These are phyloP conservation scores for Papilio glaucus DNA, from an alignment of 1,140 invertebrate genomes.

Conservation along the genomic window DNA sequence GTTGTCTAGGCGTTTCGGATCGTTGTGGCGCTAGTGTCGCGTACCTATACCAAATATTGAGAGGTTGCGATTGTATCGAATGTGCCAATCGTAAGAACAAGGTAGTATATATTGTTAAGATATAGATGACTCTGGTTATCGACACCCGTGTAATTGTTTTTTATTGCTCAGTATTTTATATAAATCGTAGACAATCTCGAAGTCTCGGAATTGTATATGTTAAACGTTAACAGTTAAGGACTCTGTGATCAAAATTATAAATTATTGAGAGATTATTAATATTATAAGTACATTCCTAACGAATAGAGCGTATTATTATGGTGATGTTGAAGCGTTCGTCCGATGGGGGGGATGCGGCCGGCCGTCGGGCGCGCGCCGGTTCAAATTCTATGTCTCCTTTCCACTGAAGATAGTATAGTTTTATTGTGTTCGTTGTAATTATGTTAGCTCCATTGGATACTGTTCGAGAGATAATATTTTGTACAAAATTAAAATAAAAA, in stretches of 20 bases:
- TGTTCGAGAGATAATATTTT: slow-evolving; percentile 79
- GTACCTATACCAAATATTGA: slow-evolving; percentile 74
- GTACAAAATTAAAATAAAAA: slow-evolving; percentile 81
- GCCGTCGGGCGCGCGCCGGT: slow-evolving; percentile 40
- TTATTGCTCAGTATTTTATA: slow-evolving; percentile 82
- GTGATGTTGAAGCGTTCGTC: slow-evolving; percentile 72
- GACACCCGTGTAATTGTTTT: slow-evolving; percentile 76
- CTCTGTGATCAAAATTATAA: slow-evolving; percentile 83
- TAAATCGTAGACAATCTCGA: slow-evolving; percentile 67
- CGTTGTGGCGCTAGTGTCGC: slow-evolving; percentile 42
- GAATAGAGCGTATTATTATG: slow-evolving; percentile 79
- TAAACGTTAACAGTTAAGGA: slow-evolving; percentile 81
- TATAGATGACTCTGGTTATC: slow-evolving; percentile 72
- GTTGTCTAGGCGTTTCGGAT: slow-evolving; percentile 17
- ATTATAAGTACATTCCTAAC: slow-evolving; percentile 82
- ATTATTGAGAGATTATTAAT: slow-evolving; percentile 83
- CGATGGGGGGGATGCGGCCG: slow-evolving; percentile 50
- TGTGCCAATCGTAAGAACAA: slow-evolving; percentile 79
- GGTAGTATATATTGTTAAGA: slow-evolving; percentile 74
- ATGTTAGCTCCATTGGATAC: slow-evolving; percentile 67
- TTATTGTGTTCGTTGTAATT: slow-evolving; percentile 72
- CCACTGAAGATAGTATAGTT: slow-evolving; percentile 67
- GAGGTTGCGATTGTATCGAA: slow-evolving; percentile 66
- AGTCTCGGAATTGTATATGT: slow-evolving; percentile 80
- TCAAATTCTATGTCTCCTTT: slow-evolving; percentile 64